phyloP scores from a whole-genome alignment of 2,888 invertebrate species.

The Eretmocerus hayati region DNA sequence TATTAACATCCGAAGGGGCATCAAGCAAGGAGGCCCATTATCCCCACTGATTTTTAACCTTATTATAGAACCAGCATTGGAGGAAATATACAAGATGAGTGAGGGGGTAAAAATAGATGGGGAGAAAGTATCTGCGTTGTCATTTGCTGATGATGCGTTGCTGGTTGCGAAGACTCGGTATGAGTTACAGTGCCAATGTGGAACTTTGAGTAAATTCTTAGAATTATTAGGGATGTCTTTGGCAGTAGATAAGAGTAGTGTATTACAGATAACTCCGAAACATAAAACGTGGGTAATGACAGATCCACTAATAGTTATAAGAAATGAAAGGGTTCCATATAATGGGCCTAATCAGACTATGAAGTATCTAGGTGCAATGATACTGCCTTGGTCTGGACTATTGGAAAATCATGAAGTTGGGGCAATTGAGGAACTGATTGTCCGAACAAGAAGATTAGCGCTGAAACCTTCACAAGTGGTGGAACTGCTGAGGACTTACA shows the following conservation, averaged over 20 bases:
- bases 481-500: background rate
- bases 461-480: background rate
- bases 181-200: background rate
- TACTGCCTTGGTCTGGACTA: background rate
- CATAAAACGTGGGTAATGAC: background rate
- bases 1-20: background rate
- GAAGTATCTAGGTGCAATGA: background rate
- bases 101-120: background rate
- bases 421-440: background rate
- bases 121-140: background rate
- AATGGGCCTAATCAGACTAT: background rate
- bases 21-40: background rate
- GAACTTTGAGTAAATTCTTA: background rate
- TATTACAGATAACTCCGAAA: background rate
- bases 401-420: background rate
- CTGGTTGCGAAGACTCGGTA: background rate
- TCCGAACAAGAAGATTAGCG: background rate
- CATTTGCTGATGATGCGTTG: background rate
- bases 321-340: background rate
- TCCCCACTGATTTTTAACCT: background rate
- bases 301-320: background rate
- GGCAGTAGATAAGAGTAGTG: background rate
- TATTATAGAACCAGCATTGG: background rate
- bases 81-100: background rate
- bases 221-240: background rate